Evolutionary conservation across 2,888 invertebrate species (phyloP), one percentile per base, ranked within the genome.

Genomic region (Latrodectus hesperus): DNA sequence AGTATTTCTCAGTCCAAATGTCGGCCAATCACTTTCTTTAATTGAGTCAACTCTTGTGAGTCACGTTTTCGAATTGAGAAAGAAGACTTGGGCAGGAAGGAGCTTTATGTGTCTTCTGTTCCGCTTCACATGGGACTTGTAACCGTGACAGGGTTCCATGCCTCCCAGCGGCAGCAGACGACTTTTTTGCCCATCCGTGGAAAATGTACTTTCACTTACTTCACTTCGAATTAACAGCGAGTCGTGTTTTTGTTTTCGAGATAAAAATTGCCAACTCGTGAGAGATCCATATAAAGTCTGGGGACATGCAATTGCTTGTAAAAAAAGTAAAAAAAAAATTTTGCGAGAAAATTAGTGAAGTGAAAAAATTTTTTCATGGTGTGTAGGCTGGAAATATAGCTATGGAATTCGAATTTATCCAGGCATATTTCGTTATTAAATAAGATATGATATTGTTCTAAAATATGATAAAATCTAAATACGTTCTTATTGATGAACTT

Each of bases 181-280:
- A 60, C n/a, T n/a, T 60, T n/a, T 16, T 60, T 38, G 38, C 60
- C n/a, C 60, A 60, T 60, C 60, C 60, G 12, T 60, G 60, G 60
- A 12, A 60, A 60, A n/a, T 16, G 60, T 60, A 60, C 60, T 60
- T 60, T 60, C 60, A 60, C 60, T 60, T n/a, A 60, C 60, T 60
- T 60, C 60, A 16, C n/a, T 60, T 60, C 60, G 14, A 60, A 60
- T 12, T 12, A n/a, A 60, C 5, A 60, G n/a, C 16, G 60, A 60
- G 12, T 60, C 10, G 12, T 60, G 60, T 12, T n/a, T 11, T 60
- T 60, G 10, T n/a, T 60, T 60, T 60, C n/a, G 5, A 38, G 38
- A 38, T 38, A 38, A 38, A 38, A 38, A 38, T 38, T 38, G 38
- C 38, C 38, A 38, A 38, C 38, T 38, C 38, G 38, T 38, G 38